Evolutionary conservation across 2,797 vertebrate genomes (phyloP).

Genomic region (Gymnothorax reevesii): DNA sequence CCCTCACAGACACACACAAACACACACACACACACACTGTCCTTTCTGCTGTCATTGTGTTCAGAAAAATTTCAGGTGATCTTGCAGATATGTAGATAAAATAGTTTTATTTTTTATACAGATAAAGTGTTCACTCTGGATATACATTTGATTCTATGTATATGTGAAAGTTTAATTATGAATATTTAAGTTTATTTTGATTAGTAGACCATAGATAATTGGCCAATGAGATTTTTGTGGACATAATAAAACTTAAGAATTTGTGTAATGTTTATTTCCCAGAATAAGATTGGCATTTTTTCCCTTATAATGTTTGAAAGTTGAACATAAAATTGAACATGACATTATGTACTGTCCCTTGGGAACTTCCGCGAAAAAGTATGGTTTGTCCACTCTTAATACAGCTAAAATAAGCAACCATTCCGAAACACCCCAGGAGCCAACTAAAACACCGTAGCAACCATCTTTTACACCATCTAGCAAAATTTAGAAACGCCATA

Average conservation of each 20-base stretch:
- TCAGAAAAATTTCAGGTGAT: background rate
- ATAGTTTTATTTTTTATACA: background rate
- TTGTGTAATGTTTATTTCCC: background rate
- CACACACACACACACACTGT: background rate
- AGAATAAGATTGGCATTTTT: background rate
- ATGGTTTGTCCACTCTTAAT: background rate
- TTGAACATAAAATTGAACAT: background rate
- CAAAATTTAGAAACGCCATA: too few relatives aligned
- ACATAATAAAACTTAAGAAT: background rate
- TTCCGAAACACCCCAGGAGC: too few relatives aligned
- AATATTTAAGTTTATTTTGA: background rate
- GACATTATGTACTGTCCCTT: background rate
- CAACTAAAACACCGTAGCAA: too few relatives aligned
- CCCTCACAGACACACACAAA: too few relatives aligned
- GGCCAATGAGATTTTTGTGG: background rate
- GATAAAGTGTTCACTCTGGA: background rate
- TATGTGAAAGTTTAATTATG: background rate
- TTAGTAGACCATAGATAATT: background rate
- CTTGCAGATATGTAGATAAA: constrained; percentile 16
- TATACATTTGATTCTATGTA: background rate
- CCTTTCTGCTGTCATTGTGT: background rate
- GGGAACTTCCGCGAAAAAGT: background rate
- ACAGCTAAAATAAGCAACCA: background rate
- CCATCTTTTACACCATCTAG: too few relatives aligned
- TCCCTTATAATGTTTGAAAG: background rate